Conservation (phyloP, 2,888 invertebrate species). For the Adineta ricciae region DNA sequence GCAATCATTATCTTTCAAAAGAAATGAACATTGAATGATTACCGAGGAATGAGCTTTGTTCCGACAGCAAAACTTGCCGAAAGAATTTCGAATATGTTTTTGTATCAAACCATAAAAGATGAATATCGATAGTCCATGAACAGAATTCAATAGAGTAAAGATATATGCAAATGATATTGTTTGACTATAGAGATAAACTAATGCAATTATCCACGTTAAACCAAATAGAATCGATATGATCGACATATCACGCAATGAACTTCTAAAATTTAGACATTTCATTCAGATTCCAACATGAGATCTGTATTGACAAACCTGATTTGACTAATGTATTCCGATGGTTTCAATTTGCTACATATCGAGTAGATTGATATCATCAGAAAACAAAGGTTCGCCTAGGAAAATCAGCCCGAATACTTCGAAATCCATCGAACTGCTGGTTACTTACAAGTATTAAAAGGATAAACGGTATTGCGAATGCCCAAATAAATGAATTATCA, state of each 20-base stretch:
- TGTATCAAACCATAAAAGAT: not conserved
- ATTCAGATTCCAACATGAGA: too few species aligned
- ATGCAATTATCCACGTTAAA: not conserved
- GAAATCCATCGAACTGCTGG: too few species aligned
- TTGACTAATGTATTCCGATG: not conserved
- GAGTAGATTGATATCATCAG: not conserved
- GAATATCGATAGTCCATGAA: not conserved
- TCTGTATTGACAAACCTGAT: not conserved
- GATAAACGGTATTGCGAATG: not conserved
- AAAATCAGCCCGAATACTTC: not conserved
- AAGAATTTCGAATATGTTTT: not conserved
- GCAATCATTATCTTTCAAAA: too few species aligned
- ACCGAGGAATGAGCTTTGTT: not conserved
- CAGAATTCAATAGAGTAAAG: not conserved
- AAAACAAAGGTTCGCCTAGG: not conserved
- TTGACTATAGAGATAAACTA: not conserved
- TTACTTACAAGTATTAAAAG: not conserved
- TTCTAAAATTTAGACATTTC: not conserved
- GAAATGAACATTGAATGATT: not conserved
- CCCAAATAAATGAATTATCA: not conserved
- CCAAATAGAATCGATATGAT: slow-evolving; percentile 12
- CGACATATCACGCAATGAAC: not conserved
- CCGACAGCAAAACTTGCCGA: not conserved
- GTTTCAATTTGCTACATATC: not conserved
- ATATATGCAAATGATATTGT: not conserved